Conservation (phyloP, 2,888 invertebrate species). For the Seira sanloemensis region DNA sequence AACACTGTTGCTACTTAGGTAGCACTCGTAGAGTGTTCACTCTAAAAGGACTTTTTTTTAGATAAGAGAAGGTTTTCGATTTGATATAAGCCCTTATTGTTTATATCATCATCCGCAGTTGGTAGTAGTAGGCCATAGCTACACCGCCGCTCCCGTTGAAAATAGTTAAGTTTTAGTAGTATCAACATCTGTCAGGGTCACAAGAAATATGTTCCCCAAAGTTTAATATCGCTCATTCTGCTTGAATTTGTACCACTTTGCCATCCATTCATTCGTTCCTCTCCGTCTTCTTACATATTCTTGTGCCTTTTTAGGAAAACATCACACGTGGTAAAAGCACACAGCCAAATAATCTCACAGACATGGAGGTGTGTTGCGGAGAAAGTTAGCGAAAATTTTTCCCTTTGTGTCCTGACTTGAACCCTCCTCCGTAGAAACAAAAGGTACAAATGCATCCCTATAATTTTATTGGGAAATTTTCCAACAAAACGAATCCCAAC, state of each 20-base stretch:
- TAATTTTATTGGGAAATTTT: constrained; percentile 1
- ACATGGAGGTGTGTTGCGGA: neutral
- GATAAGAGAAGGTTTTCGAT: neutral
- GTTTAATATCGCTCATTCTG: constrained; percentile 62
- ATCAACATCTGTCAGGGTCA: constrained; percentile 61
- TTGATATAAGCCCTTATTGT: neutral
- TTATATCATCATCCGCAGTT: constrained; percentile 23
- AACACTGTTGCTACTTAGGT: constrained; percentile 1
- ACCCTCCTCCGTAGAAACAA: too few species aligned
- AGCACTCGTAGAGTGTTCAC: neutral
- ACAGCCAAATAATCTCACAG: neutral
- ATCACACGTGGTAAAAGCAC: constrained; percentile 1
- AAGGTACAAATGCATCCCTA: neutral
- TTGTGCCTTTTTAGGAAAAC: constrained; percentile 1
- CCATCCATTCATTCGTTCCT: constrained; percentile 56
- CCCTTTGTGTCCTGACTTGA: neutral
- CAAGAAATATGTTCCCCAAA: constrained; percentile 63
- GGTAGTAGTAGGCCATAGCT: neutral
- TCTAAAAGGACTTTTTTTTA: neutral
- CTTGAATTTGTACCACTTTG: constrained; percentile 61
- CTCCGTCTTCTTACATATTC: constrained; percentile 8
- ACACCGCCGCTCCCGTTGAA: neutral
- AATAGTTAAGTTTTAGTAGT: constrained; percentile 35
- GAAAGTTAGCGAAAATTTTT: neutral
- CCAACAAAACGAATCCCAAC: neutral